Evolutionary conservation across 1,140 invertebrate species (phyloP).

Genomic region (Drosophila pachea): DNA sequence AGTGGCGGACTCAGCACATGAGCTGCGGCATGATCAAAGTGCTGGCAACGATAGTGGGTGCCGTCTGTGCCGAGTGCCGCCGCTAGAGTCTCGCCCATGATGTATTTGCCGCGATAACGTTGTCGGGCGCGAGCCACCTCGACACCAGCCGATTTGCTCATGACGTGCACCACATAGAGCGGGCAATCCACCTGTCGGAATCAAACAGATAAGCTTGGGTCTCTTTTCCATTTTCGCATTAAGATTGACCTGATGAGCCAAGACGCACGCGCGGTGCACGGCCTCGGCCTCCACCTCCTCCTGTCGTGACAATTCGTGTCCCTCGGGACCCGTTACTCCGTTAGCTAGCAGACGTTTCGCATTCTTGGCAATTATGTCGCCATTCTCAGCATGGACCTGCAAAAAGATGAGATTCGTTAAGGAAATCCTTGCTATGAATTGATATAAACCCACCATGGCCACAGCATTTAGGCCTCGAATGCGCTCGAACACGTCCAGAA

Average conservation of each 20-base stretch:
- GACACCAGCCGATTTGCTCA: slow-evolving; percentile 86
- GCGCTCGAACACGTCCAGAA: slow-evolving; percentile 90
- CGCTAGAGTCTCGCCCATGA: slow-evolving; percentile 90
- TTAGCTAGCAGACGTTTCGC: slow-evolving; percentile 89
- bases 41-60: slow-evolving; percentile 68
- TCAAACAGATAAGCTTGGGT: too few relatives aligned
- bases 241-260: slow-evolving; percentile 89
- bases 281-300: slow-evolving; percentile 99
- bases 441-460: slow-evolving; percentile 82
- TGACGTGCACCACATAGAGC: slow-evolving; percentile 88
- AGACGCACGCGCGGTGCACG: slow-evolving; percentile 94
- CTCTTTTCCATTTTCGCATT: neutral
- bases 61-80: slow-evolving; percentile 83
- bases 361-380: slow-evolving; percentile 95
- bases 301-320: slow-evolving; percentile 96
- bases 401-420: neutral
- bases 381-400: slow-evolving; percentile 98
- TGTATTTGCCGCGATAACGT: slow-evolving; percentile 77
- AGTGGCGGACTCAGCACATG: slow-evolving; percentile 89
- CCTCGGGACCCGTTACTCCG: slow-evolving; percentile 97
- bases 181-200: slow-evolving; percentile 66
- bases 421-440: too few relatives aligned
- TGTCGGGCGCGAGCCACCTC: slow-evolving; percentile 81
- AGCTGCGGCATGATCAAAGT: slow-evolving; percentile 71
- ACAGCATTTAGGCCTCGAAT: slow-evolving; percentile 91